phyloP scores from a whole-genome alignment of 2,797 vertebrate genomes.

The Megaceryle alcyon region DNA sequence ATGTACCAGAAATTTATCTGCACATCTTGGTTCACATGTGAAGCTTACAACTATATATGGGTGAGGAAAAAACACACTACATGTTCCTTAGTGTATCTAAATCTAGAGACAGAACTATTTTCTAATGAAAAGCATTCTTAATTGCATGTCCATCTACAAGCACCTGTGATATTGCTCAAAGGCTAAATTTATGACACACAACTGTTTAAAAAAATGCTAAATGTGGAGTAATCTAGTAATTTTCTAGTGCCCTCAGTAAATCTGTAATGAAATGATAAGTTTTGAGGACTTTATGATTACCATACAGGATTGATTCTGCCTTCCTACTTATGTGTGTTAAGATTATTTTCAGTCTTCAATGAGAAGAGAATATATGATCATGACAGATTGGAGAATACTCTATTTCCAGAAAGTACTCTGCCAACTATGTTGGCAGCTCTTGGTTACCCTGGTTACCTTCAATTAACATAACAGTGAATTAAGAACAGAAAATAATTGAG shows the following conservation, averaged over 20 bases:
- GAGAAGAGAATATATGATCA: not conserved
- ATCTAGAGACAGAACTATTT: not conserved
- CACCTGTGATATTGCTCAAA: not conserved
- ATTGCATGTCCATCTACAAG: not conserved
- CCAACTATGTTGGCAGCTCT: slow-evolving; percentile 1
- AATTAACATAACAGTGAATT: slow-evolving; percentile 52
- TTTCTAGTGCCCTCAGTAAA: not conserved
- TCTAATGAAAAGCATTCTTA: not conserved
- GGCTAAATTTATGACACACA: not conserved
- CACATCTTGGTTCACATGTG: not conserved
- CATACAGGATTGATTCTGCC: not conserved
- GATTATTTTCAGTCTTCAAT: not conserved
- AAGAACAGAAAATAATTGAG: not conserved
- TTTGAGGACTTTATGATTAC: not conserved
- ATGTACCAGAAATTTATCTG: not conserved
- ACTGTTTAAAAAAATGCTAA: not conserved
- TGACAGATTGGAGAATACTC: slow-evolving; percentile 20
- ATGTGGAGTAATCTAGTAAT: not conserved
- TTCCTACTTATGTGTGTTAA: not conserved
- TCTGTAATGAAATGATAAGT: not conserved
- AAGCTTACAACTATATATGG: fast-evolving
- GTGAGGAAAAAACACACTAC: not conserved
- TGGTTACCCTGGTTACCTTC: slow-evolving; percentile 66
- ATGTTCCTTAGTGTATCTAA: not conserved
- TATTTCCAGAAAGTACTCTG: slow-evolving; percentile 49